Percentiles rank a stretch among this genome's conserved stretches.
Conservation (phyloP, 2,888 invertebrate species). For the Sylvicola fuscatus region DNA sequence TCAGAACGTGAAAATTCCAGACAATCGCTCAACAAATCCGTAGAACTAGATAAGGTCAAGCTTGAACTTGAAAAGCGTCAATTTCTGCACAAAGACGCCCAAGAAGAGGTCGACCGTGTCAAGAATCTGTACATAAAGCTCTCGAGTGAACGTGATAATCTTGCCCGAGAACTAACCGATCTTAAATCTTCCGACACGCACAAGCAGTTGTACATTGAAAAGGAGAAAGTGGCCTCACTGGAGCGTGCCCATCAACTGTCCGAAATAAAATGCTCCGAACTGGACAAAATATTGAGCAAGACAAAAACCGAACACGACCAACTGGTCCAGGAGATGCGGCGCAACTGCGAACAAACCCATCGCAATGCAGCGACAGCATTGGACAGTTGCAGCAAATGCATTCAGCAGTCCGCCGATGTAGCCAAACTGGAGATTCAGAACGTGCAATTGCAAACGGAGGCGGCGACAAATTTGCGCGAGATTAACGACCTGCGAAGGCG, state of each 20-base stretch:
- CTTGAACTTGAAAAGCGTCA: slow-evolving; percentile 31
- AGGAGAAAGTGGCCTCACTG: slow-evolving; percentile 31
- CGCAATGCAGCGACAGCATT: not conserved
- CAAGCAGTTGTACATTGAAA: slow-evolving; percentile 30
- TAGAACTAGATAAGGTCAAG: slow-evolving; percentile 12
- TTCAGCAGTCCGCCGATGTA: slow-evolving; percentile 16
- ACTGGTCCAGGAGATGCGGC: slow-evolving; percentile 14
- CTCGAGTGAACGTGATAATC: slow-evolving; percentile 36
- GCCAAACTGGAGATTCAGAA: slow-evolving; percentile 22
- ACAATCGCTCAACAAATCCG: slow-evolving; percentile 6
- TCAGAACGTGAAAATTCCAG: not conserved
- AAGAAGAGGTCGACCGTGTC: slow-evolving; percentile 32
- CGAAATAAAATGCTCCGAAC: slow-evolving; percentile 19
- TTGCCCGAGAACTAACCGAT: slow-evolving; percentile 33
- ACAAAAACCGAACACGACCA: slow-evolving; percentile 24
- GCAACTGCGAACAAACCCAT: slow-evolving; percentile 13
- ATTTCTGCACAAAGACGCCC: slow-evolving; percentile 29
- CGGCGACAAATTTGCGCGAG: slow-evolving; percentile 15
- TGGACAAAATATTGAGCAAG: slow-evolving; percentile 30
- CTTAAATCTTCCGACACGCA: slow-evolving; percentile 28
- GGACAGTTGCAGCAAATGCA: slow-evolving; percentile 17
- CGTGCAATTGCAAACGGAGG: slow-evolving; percentile 16
- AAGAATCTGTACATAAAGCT: slow-evolving; percentile 34
- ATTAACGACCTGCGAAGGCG: slow-evolving; percentile 16
- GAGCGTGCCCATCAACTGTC: slow-evolving; percentile 23